These are phyloP conservation scores for Marmota monax DNA, from an alignment of 2,113 vertebrate genomes.

Conservation along the genomic window DNA sequence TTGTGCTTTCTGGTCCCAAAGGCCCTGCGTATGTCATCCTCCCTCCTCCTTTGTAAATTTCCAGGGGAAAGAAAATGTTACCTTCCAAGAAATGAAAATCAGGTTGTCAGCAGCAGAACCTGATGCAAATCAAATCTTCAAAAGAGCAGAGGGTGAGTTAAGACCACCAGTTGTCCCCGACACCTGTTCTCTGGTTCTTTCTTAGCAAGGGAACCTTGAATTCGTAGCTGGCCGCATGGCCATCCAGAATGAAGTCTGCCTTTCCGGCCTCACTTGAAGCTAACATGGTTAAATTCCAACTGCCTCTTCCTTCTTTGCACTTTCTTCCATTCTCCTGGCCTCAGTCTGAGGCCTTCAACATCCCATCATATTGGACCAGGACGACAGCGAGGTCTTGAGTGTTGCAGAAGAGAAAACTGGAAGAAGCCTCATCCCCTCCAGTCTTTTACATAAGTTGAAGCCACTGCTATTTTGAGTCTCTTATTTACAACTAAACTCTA, in stretches of 20 bases:
- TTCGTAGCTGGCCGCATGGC: not conserved
- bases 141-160: not conserved
- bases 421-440: not conserved
- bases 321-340: not conserved
- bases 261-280: not conserved
- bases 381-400: not conserved
- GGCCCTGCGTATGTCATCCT: not conserved
- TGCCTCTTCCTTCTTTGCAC: not conserved
- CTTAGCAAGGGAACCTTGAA: not conserved
- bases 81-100: not conserved
- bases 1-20: not conserved
- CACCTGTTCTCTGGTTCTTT: not conserved
- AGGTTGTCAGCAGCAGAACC: not conserved
- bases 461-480: not conserved
- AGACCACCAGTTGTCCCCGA: not conserved
- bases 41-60: not conserved
- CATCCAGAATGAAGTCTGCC: not conserved
- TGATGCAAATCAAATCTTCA: not conserved
- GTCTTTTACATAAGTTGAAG: not conserved
- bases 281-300: not conserved
- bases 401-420: not conserved
- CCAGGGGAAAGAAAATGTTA: not conserved
- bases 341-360: not conserved
- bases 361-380: not conserved
- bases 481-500: conserved; percentile 10